Evolutionary conservation across 2,888 invertebrate genomes (phyloP).

Genomic region (Orthonychiurus folsomi): DNA sequence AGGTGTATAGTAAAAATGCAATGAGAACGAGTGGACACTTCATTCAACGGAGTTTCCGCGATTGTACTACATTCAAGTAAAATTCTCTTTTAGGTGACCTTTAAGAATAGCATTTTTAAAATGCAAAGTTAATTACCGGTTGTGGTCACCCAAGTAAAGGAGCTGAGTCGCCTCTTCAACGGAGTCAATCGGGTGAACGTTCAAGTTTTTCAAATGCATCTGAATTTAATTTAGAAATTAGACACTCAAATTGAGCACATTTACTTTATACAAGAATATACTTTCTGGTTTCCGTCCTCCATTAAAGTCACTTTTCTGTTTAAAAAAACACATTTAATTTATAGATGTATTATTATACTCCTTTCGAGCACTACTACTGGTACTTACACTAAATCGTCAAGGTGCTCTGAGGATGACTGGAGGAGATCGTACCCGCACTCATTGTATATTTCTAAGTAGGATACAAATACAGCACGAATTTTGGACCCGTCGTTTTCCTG

Average conservation of each 20-base stretch:
- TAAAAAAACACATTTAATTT: too few relatives aligned
- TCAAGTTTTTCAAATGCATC: constrained; percentile 50
- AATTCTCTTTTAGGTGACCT: background rate
- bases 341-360: too few relatives aligned
- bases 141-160: constrained; percentile 49
- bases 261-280: too few relatives aligned
- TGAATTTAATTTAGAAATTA: constrained; percentile 46
- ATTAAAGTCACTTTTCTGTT: too few relatives aligned
- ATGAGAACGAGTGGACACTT: constrained; percentile 51
- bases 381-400: too few relatives aligned
- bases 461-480: constrained; percentile 44
- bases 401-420: too few relatives aligned
- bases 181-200: constrained; percentile 46
- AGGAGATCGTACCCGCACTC: constrained; percentile 51
- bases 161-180: constrained; percentile 50
- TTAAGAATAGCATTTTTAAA: too few relatives aligned
- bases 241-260: constrained; percentile 48
- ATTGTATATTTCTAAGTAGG: constrained; percentile 53
- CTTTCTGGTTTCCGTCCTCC: too few relatives aligned
- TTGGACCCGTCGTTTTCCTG: constrained; percentile 41
- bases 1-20: constrained; percentile 52
- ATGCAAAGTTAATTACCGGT: constrained; percentile 44
- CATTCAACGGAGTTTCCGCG: constrained; percentile 51
- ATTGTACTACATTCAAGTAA: constrained; percentile 44
- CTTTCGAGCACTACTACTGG: too few relatives aligned